Evolutionary conservation across 2,797 vertebrate genomes (phyloP).

Genomic region (Botia almorhae): DNA sequence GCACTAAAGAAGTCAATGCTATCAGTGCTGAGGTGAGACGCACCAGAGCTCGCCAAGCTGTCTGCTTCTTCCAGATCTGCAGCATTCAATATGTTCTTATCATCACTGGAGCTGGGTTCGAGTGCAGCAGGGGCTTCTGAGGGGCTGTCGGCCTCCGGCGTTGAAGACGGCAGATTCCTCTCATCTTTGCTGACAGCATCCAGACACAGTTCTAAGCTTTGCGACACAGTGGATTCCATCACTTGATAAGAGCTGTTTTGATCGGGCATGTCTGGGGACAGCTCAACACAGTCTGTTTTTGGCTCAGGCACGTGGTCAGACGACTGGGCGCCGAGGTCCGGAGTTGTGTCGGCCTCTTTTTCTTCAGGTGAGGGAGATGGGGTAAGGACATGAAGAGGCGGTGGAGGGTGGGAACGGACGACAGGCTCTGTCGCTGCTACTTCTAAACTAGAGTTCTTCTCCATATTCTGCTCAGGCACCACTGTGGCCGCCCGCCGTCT

Average conservation of each 20-base stretch:
- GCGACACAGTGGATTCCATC: slow-evolving; percentile 70
- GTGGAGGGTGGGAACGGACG: slow-evolving; percentile 65
- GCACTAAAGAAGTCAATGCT: slow-evolving; percentile 95
- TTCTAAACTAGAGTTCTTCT: slow-evolving; percentile 70
- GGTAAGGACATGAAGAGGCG: slow-evolving; percentile 66
- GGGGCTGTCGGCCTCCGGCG: slow-evolving; percentile 72
- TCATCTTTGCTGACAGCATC: slow-evolving; percentile 55
- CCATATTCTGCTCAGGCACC: slow-evolving; percentile 78
- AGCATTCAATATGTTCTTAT: slow-evolving; percentile 68
- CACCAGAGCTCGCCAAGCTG: slow-evolving; percentile 63
- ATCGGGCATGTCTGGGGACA: slow-evolving; percentile 56
- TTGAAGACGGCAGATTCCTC: slow-evolving; percentile 55
- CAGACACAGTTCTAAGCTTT: slow-evolving; percentile 54
- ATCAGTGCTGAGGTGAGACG: slow-evolving; percentile 82
- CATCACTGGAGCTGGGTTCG: slow-evolving; percentile 45
- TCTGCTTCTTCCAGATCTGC: slow-evolving; percentile 50
- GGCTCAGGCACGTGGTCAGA: slow-evolving; percentile 51
- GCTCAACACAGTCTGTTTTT: slow-evolving; percentile 53
- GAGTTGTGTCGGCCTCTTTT: background rate
- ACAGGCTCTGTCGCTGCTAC: slow-evolving; percentile 59
- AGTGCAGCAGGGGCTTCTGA: slow-evolving; percentile 37
- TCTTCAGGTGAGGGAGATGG: slow-evolving; percentile 62
- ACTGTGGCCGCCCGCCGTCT: slow-evolving; percentile 84
- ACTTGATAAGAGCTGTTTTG: slow-evolving; percentile 69
- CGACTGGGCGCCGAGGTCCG: slow-evolving; percentile 35